phyloP scores from a whole-genome alignment of 2,888 invertebrate species.

The Neelides folsomi region DNA sequence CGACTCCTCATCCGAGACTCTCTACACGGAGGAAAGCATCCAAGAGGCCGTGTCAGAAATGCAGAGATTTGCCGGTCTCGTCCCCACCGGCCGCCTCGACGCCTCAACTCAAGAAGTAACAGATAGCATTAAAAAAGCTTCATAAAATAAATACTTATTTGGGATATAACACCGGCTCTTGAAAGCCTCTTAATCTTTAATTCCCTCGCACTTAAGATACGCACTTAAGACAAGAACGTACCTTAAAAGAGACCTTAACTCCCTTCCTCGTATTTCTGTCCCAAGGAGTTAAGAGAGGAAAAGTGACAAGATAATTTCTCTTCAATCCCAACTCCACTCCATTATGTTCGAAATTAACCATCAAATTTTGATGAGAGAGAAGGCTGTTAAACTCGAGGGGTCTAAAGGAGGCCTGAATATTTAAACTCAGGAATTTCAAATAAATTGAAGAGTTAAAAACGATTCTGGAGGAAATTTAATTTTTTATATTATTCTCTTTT shows the following conservation, averaged over 20 bases:
- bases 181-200: neutral
- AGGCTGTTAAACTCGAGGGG: neutral
- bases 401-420: neutral
- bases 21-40: constrained; percentile 51
- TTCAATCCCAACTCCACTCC: neutral
- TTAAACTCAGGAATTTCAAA: too few relatives aligned
- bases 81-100: constrained; percentile 55
- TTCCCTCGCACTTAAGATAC: neutral
- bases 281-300: neutral
- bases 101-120: constrained; percentile 1
- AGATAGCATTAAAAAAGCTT: too few relatives aligned
- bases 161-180: too few relatives aligned
- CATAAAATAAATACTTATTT: too few relatives aligned
- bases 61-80: constrained; percentile 57
- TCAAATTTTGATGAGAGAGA: neutral
- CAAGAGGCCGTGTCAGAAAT: constrained; percentile 51
- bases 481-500: constrained; percentile 24
- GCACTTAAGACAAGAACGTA: too few relatives aligned
- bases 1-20: constrained; percentile 44
- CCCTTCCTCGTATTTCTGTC: too few relatives aligned
- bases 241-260: too few relatives aligned
- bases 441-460: too few relatives aligned
- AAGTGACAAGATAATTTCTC: neutral
- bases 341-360: neutral
- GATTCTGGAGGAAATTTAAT: neutral